Evolutionary conservation across 2,113 vertebrate genomes (phyloP), one percentile per base, ranked within the genome.

Genomic region (Benitochromis conjunctus): DNA sequence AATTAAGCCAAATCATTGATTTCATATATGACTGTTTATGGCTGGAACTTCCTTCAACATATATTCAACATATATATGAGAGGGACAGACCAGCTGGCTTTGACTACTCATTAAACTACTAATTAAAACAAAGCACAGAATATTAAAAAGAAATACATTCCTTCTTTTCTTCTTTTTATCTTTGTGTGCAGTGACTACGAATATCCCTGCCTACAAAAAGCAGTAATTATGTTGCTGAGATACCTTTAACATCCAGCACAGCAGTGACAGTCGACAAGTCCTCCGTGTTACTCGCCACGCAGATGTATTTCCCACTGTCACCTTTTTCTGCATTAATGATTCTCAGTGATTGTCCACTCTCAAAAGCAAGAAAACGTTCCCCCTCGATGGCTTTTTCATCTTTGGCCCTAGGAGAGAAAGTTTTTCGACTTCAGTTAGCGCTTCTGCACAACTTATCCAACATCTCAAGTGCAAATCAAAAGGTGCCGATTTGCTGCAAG

Each of bases 171-270:
- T 51, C 69, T 51, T 76, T 26, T 31, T 76, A 51, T 4, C 16
- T 51, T 76, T 76, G 46, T 34, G 46, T 4, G 0, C 71, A 31
- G 10, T 3, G 10, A 51, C 16, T 74, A 74, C 9, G 2, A 3
- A 51, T 53, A 51, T 76, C 16, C 46, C 26, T 76, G 46, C 71
- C 71, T 51, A 53, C 71, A 69, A 14, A 84, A 51, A 76, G 58
- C 24, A 57, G 53, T 79, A 64, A 74, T 60, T 18, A 54, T 81
- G 79, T 87, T 82, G 36, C 34, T 78, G 21, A 74, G 56, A 82
- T 96, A 99, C 98, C 97, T 97, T 98, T 97, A 84, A 99, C 96
- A 91, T 97, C 96, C 91, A 99, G 94, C 38, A 93, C 95, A n/a
- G 97, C 97, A n/a, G 92, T 96, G 90, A 98, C 85, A 9, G 93